phyloP scores from a whole-genome alignment of 1,140 invertebrate genomes.

The Solenopsis fugax region DNA sequence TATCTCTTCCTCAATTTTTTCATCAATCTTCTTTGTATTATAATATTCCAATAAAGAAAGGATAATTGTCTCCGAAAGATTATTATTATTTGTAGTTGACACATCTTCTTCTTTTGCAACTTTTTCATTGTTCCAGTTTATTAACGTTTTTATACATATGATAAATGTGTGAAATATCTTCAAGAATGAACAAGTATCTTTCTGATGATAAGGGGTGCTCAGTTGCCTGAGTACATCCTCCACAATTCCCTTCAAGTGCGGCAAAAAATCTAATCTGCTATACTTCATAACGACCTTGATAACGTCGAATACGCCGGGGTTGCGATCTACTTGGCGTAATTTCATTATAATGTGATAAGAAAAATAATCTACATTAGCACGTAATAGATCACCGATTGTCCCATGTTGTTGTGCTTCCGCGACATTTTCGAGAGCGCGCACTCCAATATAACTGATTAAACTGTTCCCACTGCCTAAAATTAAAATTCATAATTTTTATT shows the following conservation, averaged over 20 bases:
- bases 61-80: slow-evolving; percentile 64
- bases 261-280: slow-evolving; percentile 88
- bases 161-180: slow-evolving; percentile 90
- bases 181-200: slow-evolving; percentile 87
- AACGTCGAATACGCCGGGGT: slow-evolving; percentile 87
- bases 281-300: slow-evolving; percentile 89
- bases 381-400: slow-evolving; percentile 87
- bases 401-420: slow-evolving; percentile 85
- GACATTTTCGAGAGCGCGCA: slow-evolving; percentile 87
- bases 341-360: slow-evolving; percentile 89
- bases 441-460: slow-evolving; percentile 87
- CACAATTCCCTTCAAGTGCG: slow-evolving; percentile 89
- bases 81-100: slow-evolving; percentile 7
- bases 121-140: slow-evolving; percentile 50
- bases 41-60: slow-evolving; percentile 72
- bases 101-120: not conserved
- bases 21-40: slow-evolving; percentile 61
- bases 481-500: slow-evolving; percentile 21
- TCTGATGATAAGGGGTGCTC: slow-evolving; percentile 87
- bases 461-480: slow-evolving; percentile 87
- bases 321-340: slow-evolving; percentile 87
- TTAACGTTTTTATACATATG: slow-evolving; percentile 87
- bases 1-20: slow-evolving; percentile 57
- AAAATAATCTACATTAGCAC: slow-evolving; percentile 89
- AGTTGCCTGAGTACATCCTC: slow-evolving; percentile 89